Conservation (phyloP, 2,888 invertebrate species). For the Empis livida region DNA sequence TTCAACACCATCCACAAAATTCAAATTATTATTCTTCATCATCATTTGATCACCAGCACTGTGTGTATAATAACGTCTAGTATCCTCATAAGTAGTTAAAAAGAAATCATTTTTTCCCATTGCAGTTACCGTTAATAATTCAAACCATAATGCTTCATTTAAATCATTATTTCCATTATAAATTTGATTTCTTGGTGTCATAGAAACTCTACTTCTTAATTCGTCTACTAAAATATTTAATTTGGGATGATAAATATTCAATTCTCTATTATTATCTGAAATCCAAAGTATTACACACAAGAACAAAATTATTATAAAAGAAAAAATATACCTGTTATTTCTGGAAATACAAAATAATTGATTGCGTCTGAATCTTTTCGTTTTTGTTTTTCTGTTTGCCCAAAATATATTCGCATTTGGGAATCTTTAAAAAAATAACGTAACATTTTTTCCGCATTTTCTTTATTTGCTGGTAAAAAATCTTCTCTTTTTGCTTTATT, state of each 20-base stretch:
- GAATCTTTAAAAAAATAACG: slow-evolving; percentile 22
- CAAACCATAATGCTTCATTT: slow-evolving; percentile 26
- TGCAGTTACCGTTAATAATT: slow-evolving; percentile 18
- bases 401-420: slow-evolving; percentile 20
- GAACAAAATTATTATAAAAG: too few species aligned
- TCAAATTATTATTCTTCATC: background rate
- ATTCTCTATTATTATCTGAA: too few species aligned
- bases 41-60: background rate
- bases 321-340: slow-evolving; percentile 15
- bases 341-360: slow-evolving; percentile 21
- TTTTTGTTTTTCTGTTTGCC: slow-evolving; percentile 17
- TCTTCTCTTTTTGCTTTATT: slow-evolving; percentile 68
- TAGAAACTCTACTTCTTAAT: slow-evolving; percentile 23
- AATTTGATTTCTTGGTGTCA: slow-evolving; percentile 24
- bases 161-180: slow-evolving; percentile 18
- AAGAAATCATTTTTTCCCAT: slow-evolving; percentile 21
- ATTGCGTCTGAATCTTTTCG: slow-evolving; percentile 18
- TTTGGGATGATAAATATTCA: slow-evolving; percentile 10
- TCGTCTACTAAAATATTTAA: slow-evolving; percentile 17
- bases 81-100: slow-evolving; percentile 23
- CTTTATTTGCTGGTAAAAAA: slow-evolving; percentile 41
- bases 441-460: slow-evolving; percentile 23
- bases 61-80: slow-evolving; percentile 2
- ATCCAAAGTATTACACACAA: too few species aligned
- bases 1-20: too few species aligned